Evolutionary conservation across 2,888 invertebrate genomes (phyloP).

Genomic region (Rhamnusium bicolor): DNA sequence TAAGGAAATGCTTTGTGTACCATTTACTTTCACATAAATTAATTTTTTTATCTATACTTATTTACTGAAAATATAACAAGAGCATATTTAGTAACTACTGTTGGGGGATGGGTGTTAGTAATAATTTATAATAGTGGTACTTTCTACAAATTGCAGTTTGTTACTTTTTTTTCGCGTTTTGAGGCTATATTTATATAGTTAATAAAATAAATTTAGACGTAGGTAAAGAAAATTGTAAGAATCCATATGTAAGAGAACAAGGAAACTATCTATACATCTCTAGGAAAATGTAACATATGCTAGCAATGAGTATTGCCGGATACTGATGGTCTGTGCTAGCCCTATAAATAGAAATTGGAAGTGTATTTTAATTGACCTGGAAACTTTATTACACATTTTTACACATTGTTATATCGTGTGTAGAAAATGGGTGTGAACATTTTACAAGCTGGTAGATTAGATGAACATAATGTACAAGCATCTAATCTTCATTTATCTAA

Average conservation of each 20-base stretch:
- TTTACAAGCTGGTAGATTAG: neutral
- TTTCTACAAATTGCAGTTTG: no score
- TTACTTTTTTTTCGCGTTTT: no score
- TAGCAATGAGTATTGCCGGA: neutral
- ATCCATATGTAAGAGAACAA: slow-evolving; percentile 17
- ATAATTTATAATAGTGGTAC: no score
- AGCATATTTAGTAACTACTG: no score
- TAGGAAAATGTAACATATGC: slow-evolving; percentile 14
- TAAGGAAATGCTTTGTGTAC: no score
- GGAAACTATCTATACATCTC: neutral
- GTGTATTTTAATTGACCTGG: slow-evolving; percentile 32
- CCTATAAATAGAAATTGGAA: slow-evolving; percentile 27
- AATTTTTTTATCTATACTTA: no score
- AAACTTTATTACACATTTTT: slow-evolving; percentile 30
- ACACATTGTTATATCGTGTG: slow-evolving; percentile 26
- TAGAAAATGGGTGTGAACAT: slow-evolving; percentile 4
- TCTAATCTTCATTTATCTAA: no score
- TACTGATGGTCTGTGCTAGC: neutral
- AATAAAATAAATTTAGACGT: neutral
- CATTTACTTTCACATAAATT: no score
- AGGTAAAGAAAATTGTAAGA: neutral
- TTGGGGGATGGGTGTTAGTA: no score
- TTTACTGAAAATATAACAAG: no score
- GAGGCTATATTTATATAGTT: no score
- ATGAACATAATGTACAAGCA: neutral